These are phyloP conservation scores for Trichogramma dendrolimi DNA, from an alignment of 2,888 invertebrate genomes.

Conservation along the genomic window DNA sequence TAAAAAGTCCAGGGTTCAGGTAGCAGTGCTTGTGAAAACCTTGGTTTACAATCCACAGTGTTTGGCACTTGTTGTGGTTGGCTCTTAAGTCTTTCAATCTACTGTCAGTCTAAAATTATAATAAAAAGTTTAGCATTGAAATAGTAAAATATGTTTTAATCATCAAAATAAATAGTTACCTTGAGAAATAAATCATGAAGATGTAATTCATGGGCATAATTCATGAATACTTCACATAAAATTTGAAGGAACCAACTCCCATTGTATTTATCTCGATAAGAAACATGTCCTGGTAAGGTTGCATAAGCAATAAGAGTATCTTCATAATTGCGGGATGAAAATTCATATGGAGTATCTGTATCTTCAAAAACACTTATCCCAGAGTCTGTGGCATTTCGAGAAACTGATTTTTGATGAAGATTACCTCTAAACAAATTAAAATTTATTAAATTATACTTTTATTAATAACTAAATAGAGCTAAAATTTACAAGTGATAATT, in stretches of 20 bases:
- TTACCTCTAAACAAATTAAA: constrained; percentile 24
- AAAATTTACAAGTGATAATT: constrained; percentile 7
- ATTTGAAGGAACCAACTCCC: constrained; percentile 63
- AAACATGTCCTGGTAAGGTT: constrained; percentile 54
- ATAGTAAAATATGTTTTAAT: neutral
- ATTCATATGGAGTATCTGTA: constrained; percentile 12
- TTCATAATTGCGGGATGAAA: constrained; percentile 48
- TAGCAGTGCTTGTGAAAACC: constrained; percentile 47
- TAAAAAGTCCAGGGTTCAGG: constrained; percentile 45
- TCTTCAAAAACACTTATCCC: constrained; percentile 11
- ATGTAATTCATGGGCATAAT: constrained; percentile 38
- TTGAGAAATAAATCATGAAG: constrained; percentile 41
- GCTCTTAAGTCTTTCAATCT: constrained; percentile 36
- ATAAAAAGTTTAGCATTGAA: neutral
- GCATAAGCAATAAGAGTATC: constrained; percentile 58
- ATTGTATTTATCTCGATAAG: constrained; percentile 55
- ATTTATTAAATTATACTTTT: neutral
- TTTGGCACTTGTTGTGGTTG: constrained; percentile 36
- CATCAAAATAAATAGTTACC: constrained; percentile 32
- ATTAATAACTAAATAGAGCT: neutral
- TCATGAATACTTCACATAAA: constrained; percentile 54
- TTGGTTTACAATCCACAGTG: constrained; percentile 34
- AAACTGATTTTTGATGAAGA: constrained; percentile 25
- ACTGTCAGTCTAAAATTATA: constrained; percentile 38
- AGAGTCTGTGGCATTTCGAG: constrained; percentile 23